A percentile compares a stretch with the other conserved stretches of the same genome.
Conservation (phyloP, 2,888 invertebrate genomes). For the Eupithecia abbreviata region DNA sequence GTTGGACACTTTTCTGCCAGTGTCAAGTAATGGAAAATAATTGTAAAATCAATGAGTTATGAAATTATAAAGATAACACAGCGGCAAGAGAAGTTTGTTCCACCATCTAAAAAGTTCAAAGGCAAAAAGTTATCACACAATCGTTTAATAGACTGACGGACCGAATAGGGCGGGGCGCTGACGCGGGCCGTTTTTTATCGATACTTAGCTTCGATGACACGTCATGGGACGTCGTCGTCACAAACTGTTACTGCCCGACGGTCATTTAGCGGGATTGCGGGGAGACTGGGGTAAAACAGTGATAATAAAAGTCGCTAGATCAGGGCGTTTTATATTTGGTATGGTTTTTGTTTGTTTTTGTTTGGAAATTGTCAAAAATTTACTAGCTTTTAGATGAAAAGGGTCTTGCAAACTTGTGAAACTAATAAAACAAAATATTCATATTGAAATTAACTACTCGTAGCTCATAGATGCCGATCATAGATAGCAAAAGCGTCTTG, state of each 20-base stretch:
- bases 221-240: slow-evolving; percentile 24
- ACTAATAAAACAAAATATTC: too few species aligned
- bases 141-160: slow-evolving; percentile 4
- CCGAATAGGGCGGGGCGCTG: slow-evolving; percentile 44
- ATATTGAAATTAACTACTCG: too few species aligned
- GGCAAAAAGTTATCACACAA: background rate
- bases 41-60: too few species aligned
- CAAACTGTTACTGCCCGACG: slow-evolving; percentile 14
- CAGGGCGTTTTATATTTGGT: background rate
- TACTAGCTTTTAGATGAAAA: background rate
- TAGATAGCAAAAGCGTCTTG: too few species aligned
- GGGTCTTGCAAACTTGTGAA: too few species aligned
- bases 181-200: slow-evolving; percentile 41
- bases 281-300: background rate
- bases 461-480: too few species aligned
- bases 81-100: too few species aligned
- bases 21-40: too few species aligned
- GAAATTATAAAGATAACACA: too few species aligned
- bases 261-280: slow-evolving; percentile 20
- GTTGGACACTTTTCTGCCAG: too few species aligned
- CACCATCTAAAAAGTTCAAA: background rate
- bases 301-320: background rate
- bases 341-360: background rate
- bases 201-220: slow-evolving; percentile 34
- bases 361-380: background rate